These are phyloP conservation scores for Acanthurus lineatus DNA, from an alignment of 2,797 vertebrate species.

Conservation along the genomic window DNA sequence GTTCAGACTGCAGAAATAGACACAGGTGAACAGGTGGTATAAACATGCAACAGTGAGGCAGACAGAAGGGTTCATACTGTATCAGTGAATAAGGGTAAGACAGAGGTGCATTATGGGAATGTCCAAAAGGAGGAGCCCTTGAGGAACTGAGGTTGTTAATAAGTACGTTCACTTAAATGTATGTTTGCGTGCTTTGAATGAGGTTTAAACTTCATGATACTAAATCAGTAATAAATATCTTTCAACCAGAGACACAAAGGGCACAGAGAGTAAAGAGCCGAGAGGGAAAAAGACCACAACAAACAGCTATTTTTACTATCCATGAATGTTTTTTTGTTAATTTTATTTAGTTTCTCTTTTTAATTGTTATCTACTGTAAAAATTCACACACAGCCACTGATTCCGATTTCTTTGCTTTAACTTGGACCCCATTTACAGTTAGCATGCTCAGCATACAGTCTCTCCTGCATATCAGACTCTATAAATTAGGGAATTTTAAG, in stretches of 20 bases:
- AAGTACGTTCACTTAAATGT: not conserved
- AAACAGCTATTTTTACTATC: not conserved
- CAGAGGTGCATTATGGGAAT: slow-evolving; percentile 19
- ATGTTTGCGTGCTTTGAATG: slow-evolving; percentile 13
- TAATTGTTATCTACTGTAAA: not conserved
- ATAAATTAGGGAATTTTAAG: too few species aligned
- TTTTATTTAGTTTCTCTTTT: not conserved
- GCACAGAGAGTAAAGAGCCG: not conserved
- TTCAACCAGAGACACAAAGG: not conserved
- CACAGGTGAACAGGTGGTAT: slow-evolving; percentile 14
- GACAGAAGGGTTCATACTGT: not conserved
- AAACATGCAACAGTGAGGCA: not conserved
- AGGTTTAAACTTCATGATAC: not conserved
- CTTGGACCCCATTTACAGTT: too few species aligned
- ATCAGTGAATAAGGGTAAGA: slow-evolving; percentile 26
- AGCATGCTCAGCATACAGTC: too few species aligned
- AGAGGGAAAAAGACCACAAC: not conserved
- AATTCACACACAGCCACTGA: not conserved
- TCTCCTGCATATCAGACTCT: too few species aligned
- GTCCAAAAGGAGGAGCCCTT: slow-evolving; percentile 24
- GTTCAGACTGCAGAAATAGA: slow-evolving; percentile 16
- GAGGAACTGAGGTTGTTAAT: slow-evolving; percentile 30
- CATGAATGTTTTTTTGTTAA: not conserved
- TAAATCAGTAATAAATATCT: slow-evolving; percentile 40
- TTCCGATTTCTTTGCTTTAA: too few species aligned